Base-by-base conservation (phyloP, 2,113 vertebrate species). In the Sminthopsis crassicaudata region DNA sequence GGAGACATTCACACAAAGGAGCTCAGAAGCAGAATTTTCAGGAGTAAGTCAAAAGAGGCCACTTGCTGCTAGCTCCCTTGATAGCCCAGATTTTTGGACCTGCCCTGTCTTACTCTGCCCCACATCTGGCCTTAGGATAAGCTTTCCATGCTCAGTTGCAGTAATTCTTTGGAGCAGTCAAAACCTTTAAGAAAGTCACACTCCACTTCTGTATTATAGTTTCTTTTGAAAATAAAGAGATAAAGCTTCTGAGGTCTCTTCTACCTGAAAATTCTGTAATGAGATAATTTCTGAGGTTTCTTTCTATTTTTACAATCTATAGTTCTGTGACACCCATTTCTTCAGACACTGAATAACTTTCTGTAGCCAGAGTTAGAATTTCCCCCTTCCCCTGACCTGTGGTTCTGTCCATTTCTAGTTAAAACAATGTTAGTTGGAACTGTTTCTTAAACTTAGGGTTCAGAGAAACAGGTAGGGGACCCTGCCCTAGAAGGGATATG, bases 1-100 rank as follows among this genome's bases (percentile, higher is more conserved):
- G 94, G 94, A 98, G 97, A 97, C 91, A 97, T 91, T 89, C 67
- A 96, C 90, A 94, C 94, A 0, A 0, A 26, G 50, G 53, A 93
- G 91, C 2, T 76, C 60, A 76, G 60, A n/a, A 5, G 12, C 60
- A 76, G 60, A 76, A 76, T n/a, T 76, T 76, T 76, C 60, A 76
- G 60, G 14, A 19, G 1, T 76, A 76, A 76, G 60, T 76, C 1
- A 76, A n/a, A 76, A 12, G 30, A 90, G n/a, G 90, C 92, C 22
- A 14, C 52, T 90, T 51, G 26, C 60, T 76, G 2, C 27, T 27
- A 36, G 30, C 57, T 60, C 27, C 27, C 57, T 60, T 36, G 30
- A 60, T 60, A 60, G 30, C 12, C 60, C 36, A 76, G 60, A 76
- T 76, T 12, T 76, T 36, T 76, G 30, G 60, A 36, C 50, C 91